These are phyloP conservation scores for Pycnonotus jocosus DNA, from an alignment of 2,113 vertebrate species.

Conservation along the genomic window DNA sequence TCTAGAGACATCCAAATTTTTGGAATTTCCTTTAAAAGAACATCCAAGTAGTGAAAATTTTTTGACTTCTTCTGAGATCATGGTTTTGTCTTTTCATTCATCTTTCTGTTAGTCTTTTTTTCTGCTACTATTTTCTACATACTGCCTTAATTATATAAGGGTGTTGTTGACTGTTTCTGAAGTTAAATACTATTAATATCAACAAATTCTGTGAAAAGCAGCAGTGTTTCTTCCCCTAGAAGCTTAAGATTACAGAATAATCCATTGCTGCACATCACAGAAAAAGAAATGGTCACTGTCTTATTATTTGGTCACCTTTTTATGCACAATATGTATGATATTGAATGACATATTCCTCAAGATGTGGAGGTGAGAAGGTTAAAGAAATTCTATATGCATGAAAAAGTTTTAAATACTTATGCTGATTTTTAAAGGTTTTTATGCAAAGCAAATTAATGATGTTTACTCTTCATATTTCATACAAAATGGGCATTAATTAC, in stretches of 20 bases:
- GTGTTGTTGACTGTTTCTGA: background rate
- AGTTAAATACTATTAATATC: background rate
- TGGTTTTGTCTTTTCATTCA: background rate
- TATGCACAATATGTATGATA: background rate
- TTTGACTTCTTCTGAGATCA: background rate
- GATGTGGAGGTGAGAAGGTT: background rate
- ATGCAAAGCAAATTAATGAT: background rate
- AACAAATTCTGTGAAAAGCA: background rate
- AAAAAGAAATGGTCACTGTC: background rate
- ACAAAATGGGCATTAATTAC: constrained; percentile 31
- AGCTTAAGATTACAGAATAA: background rate
- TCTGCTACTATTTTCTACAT: background rate
- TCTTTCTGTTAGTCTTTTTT: background rate
- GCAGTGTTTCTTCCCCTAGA: background rate
- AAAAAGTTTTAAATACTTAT: background rate
- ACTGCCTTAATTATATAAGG: background rate
- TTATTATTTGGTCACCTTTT: background rate
- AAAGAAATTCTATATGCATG: background rate
- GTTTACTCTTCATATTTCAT: constrained; percentile 3
- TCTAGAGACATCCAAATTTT: background rate
- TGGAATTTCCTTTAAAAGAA: background rate
- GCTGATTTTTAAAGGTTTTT: background rate
- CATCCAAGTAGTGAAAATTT: background rate
- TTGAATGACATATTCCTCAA: background rate
- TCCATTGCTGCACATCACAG: background rate